Base-by-base conservation (phyloP, 2,888 invertebrate species). In the Hyposoter didymator region DNA sequence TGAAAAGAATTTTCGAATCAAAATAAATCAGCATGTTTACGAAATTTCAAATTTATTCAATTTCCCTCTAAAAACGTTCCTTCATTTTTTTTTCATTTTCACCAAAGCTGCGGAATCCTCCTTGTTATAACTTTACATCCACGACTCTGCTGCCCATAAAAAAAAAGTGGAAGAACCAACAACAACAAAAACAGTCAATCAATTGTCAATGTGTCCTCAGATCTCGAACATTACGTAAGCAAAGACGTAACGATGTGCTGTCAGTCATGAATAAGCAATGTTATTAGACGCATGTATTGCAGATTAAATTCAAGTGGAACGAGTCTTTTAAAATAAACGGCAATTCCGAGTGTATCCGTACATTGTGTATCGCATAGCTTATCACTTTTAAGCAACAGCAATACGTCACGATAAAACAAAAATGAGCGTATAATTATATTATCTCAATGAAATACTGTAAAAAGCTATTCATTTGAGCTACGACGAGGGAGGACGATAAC, bases 221-320 rank as follows among this genome's bases (percentile, higher is more conserved):
- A 43, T 75, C 66, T 84, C 47, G 1, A 22, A 17, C 19, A 52
- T 86, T 86, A 82, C 35, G 52, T 82, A 84, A 86, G 78, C 74
- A 35, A 43, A 82, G 70, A 78, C 75, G 62, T 84, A 86, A 86
- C 59, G 28, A 82, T 62, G 49, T 32, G 19, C 47, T 49, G 59
- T 74, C 62, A 52, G 47, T 64, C 64, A 82, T 76, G 73, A 52
- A 70, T 72, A 72, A 62, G 70, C 82, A 78, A 74, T 74, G 67
- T 80, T 79, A 86, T 84, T 79, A 69, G 70, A 75, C n/a, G 69
- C 64, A 82, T 62, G 69, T 70, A 67, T 75, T 72, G 52, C 14
- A 49, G 39, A 81, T 78, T 59, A 28, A 59, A 28, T 59, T 73
- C 39, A 74, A 73, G 67, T 28, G 67, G 69, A 45, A 39, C 45